Base-by-base conservation (phyloP, 2,797 vertebrate species). In the Enteromius radiatus region DNA sequence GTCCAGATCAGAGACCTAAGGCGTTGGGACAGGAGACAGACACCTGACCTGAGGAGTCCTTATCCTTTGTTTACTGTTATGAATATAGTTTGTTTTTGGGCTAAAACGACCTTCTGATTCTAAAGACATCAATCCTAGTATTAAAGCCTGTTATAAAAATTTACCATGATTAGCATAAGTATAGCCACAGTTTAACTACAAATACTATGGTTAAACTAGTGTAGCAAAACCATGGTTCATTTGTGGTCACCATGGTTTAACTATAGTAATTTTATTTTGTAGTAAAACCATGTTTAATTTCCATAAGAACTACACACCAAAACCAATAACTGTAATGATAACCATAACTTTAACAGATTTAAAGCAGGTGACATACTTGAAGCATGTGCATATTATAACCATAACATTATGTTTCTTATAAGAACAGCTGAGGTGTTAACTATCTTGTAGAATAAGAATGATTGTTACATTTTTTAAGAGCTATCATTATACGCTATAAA, bases 1-100 rank as follows among this genome's bases (percentile, higher is more conserved):
- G 94, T 94, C 94, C 1, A 56, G 59, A 70, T 86, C 52, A 45
- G 43, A 77, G 67, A 85, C 80, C 21, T 19, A 78, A 90, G 91
- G 87, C 93, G 85, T 82, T 86, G 75, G 82, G 84, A 81, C 82
- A 86, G 78, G 85, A 90, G 89, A 86, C 86, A 89, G 73, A 59
- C 84, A 88, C 84, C 90, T 91, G 89, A 85, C 84, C 87, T 14
- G 74, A 87, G 85, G 43, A 47, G 70, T 23, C 65, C 70, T 33
- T 9, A 49, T 69, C n/a, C 31, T 38, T 86, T 36, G 12, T 86
- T 76, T 52, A 76, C 52, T 65, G 10, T 52, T 81, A 41, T 47
- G 21, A 70, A 74, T 23, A 23, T 8, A 38, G 28, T 78, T 70
- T 80, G n/a, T 71, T 75, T 79, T 10, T 63, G 7, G 31, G 26